These are phyloP conservation scores for Drosophila ogumai DNA, from an alignment of 1,140 invertebrate species.

Conservation along the genomic window DNA sequence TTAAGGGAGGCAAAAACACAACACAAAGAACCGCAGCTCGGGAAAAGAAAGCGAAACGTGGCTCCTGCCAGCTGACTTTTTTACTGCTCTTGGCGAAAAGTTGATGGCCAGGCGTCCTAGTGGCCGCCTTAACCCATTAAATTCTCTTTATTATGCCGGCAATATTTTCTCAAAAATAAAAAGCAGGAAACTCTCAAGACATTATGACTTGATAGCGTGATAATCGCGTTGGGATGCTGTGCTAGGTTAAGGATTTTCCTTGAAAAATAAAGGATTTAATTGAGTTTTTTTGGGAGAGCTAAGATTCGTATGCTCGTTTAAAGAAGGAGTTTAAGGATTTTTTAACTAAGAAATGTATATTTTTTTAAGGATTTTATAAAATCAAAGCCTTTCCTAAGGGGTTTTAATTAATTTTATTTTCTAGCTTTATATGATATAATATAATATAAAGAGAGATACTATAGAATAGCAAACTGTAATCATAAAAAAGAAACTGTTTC, in stretches of 20 bases:
- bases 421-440: background rate
- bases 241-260: background rate
- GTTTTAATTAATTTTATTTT: background rate
- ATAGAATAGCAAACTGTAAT: no score
- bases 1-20: constrained; percentile 5
- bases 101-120: constrained; percentile 69
- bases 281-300: background rate
- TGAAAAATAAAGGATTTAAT: constrained; percentile 9
- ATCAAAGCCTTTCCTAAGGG: rapidly evolving
- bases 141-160: constrained; percentile 67
- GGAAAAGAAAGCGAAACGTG: constrained; percentile 55
- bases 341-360: background rate
- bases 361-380: background rate
- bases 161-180: constrained; percentile 64
- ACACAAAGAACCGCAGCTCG: constrained; percentile 26
- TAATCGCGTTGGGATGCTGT: constrained; percentile 14
- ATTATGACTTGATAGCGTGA: constrained; percentile 27
- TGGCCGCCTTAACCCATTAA: constrained; percentile 75
- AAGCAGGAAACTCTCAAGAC: constrained; percentile 31
- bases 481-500: no score
- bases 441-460: background rate
- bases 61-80: constrained; percentile 63
- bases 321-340: background rate
- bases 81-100: constrained; percentile 77
- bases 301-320: background rate